Conservation (phyloP, 2,888 invertebrate species). For the Balanococcus diminutus region DNA sequence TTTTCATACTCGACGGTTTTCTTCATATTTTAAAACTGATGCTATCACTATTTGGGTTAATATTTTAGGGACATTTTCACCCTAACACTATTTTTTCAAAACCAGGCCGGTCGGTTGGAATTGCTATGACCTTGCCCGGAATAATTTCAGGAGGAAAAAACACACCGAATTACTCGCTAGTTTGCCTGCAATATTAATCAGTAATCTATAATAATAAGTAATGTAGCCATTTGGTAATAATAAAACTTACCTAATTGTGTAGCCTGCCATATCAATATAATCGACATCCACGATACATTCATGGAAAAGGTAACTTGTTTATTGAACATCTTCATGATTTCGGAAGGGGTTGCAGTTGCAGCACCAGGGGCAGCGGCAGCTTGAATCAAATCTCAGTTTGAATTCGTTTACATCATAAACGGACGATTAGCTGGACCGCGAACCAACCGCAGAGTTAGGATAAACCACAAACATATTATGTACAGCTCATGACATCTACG, state of each 20-base stretch:
- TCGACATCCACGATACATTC: slow-evolving; percentile 33
- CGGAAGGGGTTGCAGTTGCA: background rate
- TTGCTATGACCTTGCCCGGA: background rate
- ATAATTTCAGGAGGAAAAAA: background rate
- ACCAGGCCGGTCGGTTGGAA: background rate
- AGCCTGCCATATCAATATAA: slow-evolving; percentile 14
- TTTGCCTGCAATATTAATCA: background rate
- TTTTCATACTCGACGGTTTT: slow-evolving; percentile 25
- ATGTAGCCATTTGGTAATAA: background rate
- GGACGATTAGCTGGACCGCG: slow-evolving; percentile 20
- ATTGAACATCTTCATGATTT: slow-evolving; percentile 34
- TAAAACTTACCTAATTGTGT: slow-evolving; percentile 1
- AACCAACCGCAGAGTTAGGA: slow-evolving; percentile 33
- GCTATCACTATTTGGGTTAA: slow-evolving; percentile 6
- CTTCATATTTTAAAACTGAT: slow-evolving; percentile 27
- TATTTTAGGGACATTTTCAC: slow-evolving; percentile 9
- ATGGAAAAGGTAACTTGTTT: slow-evolving; percentile 28
- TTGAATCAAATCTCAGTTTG: slow-evolving; percentile 37
- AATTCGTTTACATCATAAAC: slow-evolving; percentile 36
- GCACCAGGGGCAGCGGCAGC: too few relatives aligned
- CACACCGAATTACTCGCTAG: background rate
- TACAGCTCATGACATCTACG: background rate
- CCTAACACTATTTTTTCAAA: background rate
- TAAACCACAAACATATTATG: slow-evolving; percentile 27
- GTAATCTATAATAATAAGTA: background rate